Percentiles rank a stretch among this genome's conserved stretches.
Conservation (phyloP, 2,888 invertebrate species). For the Hylaea fasciaria region DNA sequence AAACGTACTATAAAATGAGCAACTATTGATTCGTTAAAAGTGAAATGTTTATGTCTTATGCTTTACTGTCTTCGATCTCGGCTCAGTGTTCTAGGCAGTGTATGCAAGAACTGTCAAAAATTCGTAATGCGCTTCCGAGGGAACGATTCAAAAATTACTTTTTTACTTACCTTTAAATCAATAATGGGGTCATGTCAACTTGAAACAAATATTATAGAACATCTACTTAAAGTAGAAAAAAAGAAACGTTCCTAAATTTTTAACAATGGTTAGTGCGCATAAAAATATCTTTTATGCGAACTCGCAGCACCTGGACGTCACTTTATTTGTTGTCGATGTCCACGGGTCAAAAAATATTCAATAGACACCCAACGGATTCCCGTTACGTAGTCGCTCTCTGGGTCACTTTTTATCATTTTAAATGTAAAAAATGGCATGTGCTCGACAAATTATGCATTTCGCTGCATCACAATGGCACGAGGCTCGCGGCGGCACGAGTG, state of each 20-base stretch:
- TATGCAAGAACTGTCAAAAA: no score
- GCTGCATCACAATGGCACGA: slow-evolving; percentile 76
- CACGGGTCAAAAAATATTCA: slow-evolving; percentile 79
- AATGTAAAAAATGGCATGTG: slow-evolving; percentile 76
- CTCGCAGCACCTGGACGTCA: slow-evolving; percentile 79
- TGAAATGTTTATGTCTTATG: no score
- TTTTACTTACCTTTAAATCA: no score
- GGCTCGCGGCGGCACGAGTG: slow-evolving; percentile 70
- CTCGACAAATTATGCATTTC: slow-evolving; percentile 82
- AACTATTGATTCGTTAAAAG: no score
- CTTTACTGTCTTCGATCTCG: no score
- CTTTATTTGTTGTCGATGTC: slow-evolving; percentile 70
- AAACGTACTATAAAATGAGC: no score
- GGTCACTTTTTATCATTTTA: slow-evolving; percentile 76
- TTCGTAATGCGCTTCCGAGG: no score
- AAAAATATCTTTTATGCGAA: slow-evolving; percentile 67
- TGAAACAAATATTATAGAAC: slow-evolving; percentile 10
- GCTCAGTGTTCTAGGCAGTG: no score
- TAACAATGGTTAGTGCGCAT: slow-evolving; percentile 51
- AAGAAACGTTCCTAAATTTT: slow-evolving; percentile 44
- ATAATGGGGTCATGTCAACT: slow-evolving; percentile 26
- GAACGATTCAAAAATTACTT: no score
- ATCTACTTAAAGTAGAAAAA: slow-evolving; percentile 25
- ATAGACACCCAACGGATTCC: slow-evolving; percentile 75
- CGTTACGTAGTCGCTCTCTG: slow-evolving; percentile 71